Percentiles rank a stretch among this genome's conserved stretches.
phyloP scores from a whole-genome alignment of 2,113 vertebrate genomes.

The human region DNA sequence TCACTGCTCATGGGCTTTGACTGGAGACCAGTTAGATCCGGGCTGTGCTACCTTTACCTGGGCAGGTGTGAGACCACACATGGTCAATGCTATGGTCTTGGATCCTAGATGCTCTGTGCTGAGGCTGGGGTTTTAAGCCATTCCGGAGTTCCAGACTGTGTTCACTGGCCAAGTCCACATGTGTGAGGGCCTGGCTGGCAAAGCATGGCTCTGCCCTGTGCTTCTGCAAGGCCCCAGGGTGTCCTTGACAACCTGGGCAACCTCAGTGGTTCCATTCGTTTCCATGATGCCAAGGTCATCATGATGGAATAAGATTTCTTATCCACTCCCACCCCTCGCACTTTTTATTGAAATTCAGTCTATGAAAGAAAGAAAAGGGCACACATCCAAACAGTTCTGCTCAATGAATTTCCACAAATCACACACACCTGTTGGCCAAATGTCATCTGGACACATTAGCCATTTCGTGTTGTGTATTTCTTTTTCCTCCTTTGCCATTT shows the following conservation, averaged over 20 bases:
- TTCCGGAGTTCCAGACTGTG: neutral
- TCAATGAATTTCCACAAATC: neutral
- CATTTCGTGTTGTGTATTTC: neutral
- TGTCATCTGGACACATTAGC: neutral
- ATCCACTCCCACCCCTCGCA: rapidly evolving
- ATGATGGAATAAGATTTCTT: neutral
- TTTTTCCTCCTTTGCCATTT: neutral
- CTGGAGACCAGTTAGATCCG: neutral
- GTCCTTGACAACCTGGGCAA: neutral
- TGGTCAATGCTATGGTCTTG: rapidly evolving
- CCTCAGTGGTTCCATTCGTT: neutral
- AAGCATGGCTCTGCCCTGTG: neutral
- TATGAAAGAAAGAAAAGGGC: neutral
- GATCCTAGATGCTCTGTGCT: neutral
- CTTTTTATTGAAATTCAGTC: neutral
- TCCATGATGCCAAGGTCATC: neutral
- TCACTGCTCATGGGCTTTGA: neutral
- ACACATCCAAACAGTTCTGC: neutral
- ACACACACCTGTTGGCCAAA: neutral
- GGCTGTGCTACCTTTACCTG: neutral
- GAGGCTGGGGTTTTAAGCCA: neutral
- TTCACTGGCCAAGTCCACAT: neutral
- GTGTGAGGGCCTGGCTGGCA: neutral
- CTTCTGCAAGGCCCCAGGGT: neutral
- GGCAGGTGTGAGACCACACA: neutral